Evolutionary conservation across 2,888 invertebrate genomes (phyloP).

Genomic region (Anarsia innoxiella): DNA sequence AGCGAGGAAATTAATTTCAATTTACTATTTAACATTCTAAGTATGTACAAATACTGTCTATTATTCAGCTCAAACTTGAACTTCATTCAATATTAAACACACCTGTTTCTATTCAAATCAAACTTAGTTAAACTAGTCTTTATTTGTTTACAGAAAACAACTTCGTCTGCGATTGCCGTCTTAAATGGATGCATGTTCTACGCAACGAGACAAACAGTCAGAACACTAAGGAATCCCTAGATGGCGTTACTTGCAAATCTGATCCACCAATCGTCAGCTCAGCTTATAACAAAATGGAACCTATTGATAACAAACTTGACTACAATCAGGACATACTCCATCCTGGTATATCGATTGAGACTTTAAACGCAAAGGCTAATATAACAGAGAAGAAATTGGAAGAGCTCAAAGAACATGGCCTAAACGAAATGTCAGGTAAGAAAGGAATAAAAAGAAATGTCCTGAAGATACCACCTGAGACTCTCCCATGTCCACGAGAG

Average conservation of each 20-base stretch:
- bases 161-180: slow-evolving; percentile 87
- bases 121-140: no score
- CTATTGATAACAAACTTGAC: slow-evolving; percentile 43
- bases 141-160: slow-evolving; percentile 82
- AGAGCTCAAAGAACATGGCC: slow-evolving; percentile 34
- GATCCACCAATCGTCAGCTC: slow-evolving; percentile 69
- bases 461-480: slow-evolving; percentile 56
- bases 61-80: no score
- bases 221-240: slow-evolving; percentile 79
- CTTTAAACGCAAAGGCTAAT: slow-evolving; percentile 48
- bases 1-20: background rate
- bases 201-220: slow-evolving; percentile 84
- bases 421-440: slow-evolving; percentile 35
- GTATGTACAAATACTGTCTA: no score
- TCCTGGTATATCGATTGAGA: slow-evolving; percentile 52
- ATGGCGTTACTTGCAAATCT: slow-evolving; percentile 82
- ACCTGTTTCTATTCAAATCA: no score
- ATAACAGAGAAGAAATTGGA: slow-evolving; percentile 44
- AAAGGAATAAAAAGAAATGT: slow-evolving; percentile 55
- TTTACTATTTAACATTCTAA: background rate
- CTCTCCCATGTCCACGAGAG: slow-evolving; percentile 58
- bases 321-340: slow-evolving; percentile 55
- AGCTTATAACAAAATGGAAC: slow-evolving; percentile 61
- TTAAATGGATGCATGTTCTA: slow-evolving; percentile 86
- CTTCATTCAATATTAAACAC: background rate